Evolutionary conservation across 2,797 vertebrate genomes (phyloP).

Genomic region (Liparis tanakae): DNA sequence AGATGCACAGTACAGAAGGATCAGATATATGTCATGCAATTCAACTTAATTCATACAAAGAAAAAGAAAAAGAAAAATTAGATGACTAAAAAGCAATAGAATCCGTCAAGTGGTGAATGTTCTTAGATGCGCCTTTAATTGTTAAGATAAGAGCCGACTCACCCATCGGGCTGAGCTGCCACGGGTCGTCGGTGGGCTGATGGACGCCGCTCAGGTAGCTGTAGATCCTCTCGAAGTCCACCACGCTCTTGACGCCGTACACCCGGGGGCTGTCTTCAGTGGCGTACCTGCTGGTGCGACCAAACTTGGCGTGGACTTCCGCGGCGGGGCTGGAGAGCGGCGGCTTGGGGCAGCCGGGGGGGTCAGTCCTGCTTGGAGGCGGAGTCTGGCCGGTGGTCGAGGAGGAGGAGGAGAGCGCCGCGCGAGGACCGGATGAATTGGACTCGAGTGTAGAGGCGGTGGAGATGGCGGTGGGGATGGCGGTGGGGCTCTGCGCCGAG

Average conservation of each 20-base stretch:
- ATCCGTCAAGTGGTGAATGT: no score
- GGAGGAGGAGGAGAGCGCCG: neutral
- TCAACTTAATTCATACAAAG: no score
- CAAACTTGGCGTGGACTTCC: neutral
- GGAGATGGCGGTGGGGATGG: neutral
- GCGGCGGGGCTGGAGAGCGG: neutral
- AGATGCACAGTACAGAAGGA: no score
- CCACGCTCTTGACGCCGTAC: constrained; percentile 26
- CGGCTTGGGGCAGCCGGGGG: neutral
- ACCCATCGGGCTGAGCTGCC: constrained; percentile 79
- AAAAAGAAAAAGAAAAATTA: no score
- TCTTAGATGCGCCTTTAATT: no score
- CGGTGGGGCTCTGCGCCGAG: neutral
- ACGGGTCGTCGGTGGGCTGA: constrained; percentile 17
- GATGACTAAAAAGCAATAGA: no score
- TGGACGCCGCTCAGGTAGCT: constrained; percentile 62
- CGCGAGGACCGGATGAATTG: neutral
- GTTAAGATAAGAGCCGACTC: constrained; percentile 50
- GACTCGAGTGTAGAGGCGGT: neutral
- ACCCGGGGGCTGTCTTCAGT: constrained; percentile 9
- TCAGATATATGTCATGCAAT: no score
- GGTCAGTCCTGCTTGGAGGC: neutral
- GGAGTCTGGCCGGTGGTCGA: neutral
- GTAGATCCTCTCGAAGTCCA: constrained; percentile 83
- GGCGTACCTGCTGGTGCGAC: constrained; percentile 7